Base-by-base conservation (phyloP, 2,113 vertebrate genomes). In the Chascanopsetta lugubris region DNA sequence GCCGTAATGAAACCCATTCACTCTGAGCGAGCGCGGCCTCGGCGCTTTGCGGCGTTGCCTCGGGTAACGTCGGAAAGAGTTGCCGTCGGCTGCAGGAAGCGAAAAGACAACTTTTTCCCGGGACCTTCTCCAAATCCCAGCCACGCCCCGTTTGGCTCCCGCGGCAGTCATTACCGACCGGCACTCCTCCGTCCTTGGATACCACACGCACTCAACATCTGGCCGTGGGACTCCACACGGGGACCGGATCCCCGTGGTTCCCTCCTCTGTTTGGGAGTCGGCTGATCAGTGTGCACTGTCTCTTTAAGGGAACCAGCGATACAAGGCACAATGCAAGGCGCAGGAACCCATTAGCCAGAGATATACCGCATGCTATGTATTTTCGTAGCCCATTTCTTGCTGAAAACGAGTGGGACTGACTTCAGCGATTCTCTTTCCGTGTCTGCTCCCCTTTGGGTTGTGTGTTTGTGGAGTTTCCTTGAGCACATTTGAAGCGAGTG, bases 401-500 rank as follows among this genome's bases (percentile, higher is more conserved):
- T 30, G n/a, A 54, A 12, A 59, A 38, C 15, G 15, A 46, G 3
- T 30, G 4, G 6, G 22, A 60, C 13, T 18, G 24, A 12, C 50
- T 58, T 63, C 25, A 60, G 24, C 18, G 54, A 49, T 24, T 30
- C 34, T 2, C 4, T 21, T 50, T 63, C 60, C 43, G 34, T 38
- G 36, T 25, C 58, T 18, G 11, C 10, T 2, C 9, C 36, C 0
- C 51, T 49, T 47, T 40, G 12, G 11, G 8, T 6, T 22, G 42
- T 20, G 49, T 20, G 2, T 40, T 21, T 0, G 26, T 34, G 13
- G 54, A 30, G n/a, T 49, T 11, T 40, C 32, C 4, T 66, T 18
- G 5, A 47, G 4, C 68, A 69, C 18, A 55, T 71, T 75, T 63
- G 36, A 32, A 59, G 5, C 43, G 25, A 70, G 36, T 49, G 55